Evolutionary conservation across 2,888 invertebrate species (phyloP), one percentile per base, ranked within the genome.

Genomic region (Mylabris sibirica): DNA sequence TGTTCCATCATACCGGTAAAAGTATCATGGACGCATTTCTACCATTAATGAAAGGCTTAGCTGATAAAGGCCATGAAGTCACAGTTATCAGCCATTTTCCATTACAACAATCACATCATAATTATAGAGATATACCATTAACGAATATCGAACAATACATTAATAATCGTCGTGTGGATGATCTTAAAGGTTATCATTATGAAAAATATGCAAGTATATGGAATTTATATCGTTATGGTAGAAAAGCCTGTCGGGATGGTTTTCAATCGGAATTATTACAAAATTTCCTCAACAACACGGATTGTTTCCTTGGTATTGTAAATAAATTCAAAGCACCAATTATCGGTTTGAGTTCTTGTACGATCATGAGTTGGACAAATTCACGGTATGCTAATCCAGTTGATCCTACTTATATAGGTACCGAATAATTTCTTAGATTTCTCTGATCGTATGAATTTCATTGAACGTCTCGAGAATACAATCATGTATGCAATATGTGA

Each of bases 61-160:
- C 88, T 0, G 84, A 80, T 49, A 86, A 88, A 65, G 91, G 91
- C 1, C 91, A 92, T 76, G 87, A 89, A 73, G 80, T 93, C 1
- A 92, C 91, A 0, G 89, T 91, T n/a, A 86, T 92, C 61, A 91
- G 91, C 14, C 88, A 90, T 78, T 91, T 90, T 69, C 89, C 90
- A 4, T 24, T 53, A 53, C 2, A 9, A 22, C 3, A 53, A 53
- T 22, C 53, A 1, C 12, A 53, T 12, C 11, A 11, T 9, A 53
- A 53, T 53, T 53, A 53, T 12, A 53, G 12, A 53, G 53, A 53
- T 24, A 11, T 53, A 12, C 22, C 0, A 20, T 24, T 53, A 53
- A 12, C 22, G 22, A 53, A 53, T 53, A 3, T 53, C 0, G 12
- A 24, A 53, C 24, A 12, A 5, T 4, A 22, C 1, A 4, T 24